Conservation (phyloP, 2,113 vertebrate genomes). For the Tetraodon nigroviridis region DNA sequence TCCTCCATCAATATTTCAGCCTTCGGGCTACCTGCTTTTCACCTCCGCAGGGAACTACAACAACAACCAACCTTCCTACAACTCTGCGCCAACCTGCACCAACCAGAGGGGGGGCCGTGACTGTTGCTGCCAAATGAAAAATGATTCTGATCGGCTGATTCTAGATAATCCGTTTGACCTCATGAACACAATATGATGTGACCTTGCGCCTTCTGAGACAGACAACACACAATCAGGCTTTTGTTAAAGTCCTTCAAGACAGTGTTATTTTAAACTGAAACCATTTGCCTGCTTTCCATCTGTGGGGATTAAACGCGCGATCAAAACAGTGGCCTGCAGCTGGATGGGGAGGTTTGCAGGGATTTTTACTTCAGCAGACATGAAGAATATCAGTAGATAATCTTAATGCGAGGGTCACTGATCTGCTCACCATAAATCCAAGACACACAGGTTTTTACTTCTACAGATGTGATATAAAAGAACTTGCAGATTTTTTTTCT, state of each 20-base stretch:
- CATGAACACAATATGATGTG: neutral
- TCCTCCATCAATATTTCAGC: conserved; percentile 71
- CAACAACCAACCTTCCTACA: conserved; percentile 29
- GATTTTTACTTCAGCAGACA: too few relatives aligned
- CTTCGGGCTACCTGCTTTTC: conserved; percentile 52
- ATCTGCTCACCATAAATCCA: too few relatives aligned
- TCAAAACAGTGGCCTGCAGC: too few relatives aligned
- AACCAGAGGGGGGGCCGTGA: neutral
- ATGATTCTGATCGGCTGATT: neutral
- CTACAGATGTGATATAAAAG: too few relatives aligned
- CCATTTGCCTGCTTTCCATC: neutral
- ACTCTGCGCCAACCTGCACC: conserved; percentile 10
- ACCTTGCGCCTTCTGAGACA: neutral
- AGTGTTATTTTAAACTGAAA: neutral
- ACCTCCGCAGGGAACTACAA: conserved; percentile 44
- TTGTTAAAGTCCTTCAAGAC: neutral
- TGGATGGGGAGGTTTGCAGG: too few relatives aligned
- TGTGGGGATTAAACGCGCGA: too few relatives aligned
- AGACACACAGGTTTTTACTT: too few relatives aligned
- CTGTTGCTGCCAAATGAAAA: neutral
- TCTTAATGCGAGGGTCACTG: too few relatives aligned
- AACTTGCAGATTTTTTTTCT: too few relatives aligned
- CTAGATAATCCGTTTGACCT: neutral
- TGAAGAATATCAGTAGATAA: too few relatives aligned
- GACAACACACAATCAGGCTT: neutral